Conservation (phyloP, 2,113 vertebrate genomes). For the Onychorhynchus coronatus region DNA sequence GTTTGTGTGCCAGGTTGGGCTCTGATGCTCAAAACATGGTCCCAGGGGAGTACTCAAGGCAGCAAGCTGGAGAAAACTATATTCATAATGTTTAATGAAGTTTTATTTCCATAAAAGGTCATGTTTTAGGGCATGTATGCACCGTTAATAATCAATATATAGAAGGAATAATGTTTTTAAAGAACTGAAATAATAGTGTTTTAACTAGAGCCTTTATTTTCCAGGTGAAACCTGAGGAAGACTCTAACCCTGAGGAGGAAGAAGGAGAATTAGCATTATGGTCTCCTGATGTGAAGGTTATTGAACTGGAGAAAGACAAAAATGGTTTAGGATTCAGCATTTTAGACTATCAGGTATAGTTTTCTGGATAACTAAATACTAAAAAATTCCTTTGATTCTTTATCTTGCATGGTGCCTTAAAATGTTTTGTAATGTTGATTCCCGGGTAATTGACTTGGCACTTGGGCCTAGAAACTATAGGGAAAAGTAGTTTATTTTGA, state of each 20-base stretch:
- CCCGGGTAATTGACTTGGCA: not conserved
- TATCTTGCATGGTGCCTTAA: not conserved
- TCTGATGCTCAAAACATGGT: not conserved
- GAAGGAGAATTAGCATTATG: constrained; percentile 89
- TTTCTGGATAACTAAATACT: not conserved
- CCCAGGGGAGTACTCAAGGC: not conserved
- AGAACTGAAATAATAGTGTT: not conserved
- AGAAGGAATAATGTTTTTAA: not conserved
- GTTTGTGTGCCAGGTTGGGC: not conserved
- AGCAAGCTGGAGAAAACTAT: not conserved
- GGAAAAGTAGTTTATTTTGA: not conserved
- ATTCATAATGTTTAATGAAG: not conserved
- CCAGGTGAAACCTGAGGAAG: constrained; percentile 43
- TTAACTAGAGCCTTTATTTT: constrained; percentile 39
- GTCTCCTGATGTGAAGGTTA: constrained; percentile 84
- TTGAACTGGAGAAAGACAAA: constrained; percentile 86
- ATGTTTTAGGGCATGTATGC: not conserved
- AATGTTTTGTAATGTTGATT: not conserved
- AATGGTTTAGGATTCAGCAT: constrained; percentile 96
- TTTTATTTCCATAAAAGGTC: not conserved
- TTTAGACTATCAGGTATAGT: constrained; percentile 93
- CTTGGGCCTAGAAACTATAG: not conserved
- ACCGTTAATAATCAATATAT: not conserved
- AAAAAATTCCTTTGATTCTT: not conserved
- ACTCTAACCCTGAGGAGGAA: constrained; percentile 69